Evolutionary conservation across 2,113 vertebrate genomes (phyloP).

Genomic region (Scartelaos histophorus): DNA sequence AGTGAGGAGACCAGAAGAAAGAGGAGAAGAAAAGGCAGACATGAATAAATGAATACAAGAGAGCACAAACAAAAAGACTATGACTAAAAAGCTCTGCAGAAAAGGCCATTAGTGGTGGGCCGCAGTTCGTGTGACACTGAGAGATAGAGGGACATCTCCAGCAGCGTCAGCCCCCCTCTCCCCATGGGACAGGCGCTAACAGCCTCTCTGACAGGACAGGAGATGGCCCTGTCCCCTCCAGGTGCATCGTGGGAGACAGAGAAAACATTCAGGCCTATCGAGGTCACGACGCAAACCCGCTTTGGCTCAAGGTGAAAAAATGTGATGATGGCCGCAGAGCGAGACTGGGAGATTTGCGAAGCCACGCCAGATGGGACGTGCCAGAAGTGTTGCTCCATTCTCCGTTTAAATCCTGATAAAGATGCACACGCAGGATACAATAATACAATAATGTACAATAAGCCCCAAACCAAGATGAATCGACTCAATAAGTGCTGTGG

Average conservation of each 20-base stretch:
- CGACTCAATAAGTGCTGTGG: slow-evolving; percentile 48
- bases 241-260: slow-evolving; percentile 75
- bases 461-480: slow-evolving; percentile 42
- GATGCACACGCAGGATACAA: not conserved
- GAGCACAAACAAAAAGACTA: slow-evolving; percentile 68
- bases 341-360: slow-evolving; percentile 30
- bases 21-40: slow-evolving; percentile 48
- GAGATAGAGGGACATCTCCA: slow-evolving; percentile 62
- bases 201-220: slow-evolving; percentile 71
- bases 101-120: slow-evolving; percentile 75
- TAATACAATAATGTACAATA: slow-evolving; percentile 11
- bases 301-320: slow-evolving; percentile 60
- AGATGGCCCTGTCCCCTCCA: slow-evolving; percentile 70
- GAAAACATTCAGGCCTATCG: slow-evolving; percentile 65
- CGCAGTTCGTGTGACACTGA: slow-evolving; percentile 69
- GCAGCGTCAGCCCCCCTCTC: slow-evolving; percentile 63
- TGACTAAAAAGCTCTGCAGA: slow-evolving; percentile 73
- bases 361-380: slow-evolving; percentile 43
- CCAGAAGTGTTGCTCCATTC: slow-evolving; percentile 43
- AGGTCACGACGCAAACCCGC: slow-evolving; percentile 60
- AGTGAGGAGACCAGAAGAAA: slow-evolving; percentile 9
- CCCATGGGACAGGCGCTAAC: slow-evolving; percentile 73
- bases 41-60: slow-evolving; percentile 76
- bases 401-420: slow-evolving; percentile 28
- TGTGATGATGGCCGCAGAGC: slow-evolving; percentile 37